A percentile compares a stretch with the other conserved stretches of the same genome.
Evolutionary conservation across 2,797 vertebrate genomes (phyloP).

Genomic region (Echeneis naucrates): DNA sequence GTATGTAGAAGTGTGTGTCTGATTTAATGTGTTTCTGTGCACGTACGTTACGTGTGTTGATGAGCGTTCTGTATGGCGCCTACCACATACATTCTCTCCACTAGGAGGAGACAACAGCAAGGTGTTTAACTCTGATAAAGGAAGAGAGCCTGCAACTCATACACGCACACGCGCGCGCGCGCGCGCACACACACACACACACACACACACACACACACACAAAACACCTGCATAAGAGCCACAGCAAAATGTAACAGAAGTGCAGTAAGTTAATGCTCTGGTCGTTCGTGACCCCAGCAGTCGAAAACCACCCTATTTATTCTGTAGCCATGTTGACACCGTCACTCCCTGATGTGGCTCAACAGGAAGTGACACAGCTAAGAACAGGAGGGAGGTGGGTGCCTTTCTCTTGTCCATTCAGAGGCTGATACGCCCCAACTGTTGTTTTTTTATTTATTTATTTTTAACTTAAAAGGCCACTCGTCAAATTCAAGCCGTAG

Average conservation of each 20-base stretch:
- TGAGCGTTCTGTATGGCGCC: constrained; percentile 49
- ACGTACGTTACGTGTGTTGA: constrained; percentile 27
- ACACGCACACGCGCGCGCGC: constrained; percentile 42
- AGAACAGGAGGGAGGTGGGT: constrained; percentile 17
- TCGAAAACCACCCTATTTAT: constrained; percentile 47
- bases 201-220: constrained; percentile 55
- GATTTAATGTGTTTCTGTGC: constrained; percentile 42
- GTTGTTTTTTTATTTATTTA: neutral
- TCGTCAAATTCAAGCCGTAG: constrained; percentile 38
- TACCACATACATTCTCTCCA: constrained; percentile 79
- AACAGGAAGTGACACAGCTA: constrained; percentile 58
- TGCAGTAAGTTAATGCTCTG: constrained; percentile 66
- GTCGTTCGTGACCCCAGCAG: constrained; percentile 48
- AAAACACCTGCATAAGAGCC: constrained; percentile 76
- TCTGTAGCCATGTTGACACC: constrained; percentile 23
- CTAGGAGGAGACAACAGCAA: constrained; percentile 74
- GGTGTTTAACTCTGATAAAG: constrained; percentile 53
- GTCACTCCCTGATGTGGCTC: constrained; percentile 21
- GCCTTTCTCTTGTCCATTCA: constrained; percentile 39
- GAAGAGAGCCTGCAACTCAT: constrained; percentile 60
- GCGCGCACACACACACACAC: constrained; percentile 15
- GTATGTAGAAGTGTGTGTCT: constrained; percentile 43
- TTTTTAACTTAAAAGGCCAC: constrained; percentile 68
- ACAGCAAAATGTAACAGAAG: constrained; percentile 81
- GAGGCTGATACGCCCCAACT: constrained; percentile 32